A percentile compares a stretch with the other conserved stretches of the same genome.
Evolutionary conservation across 2,888 invertebrate species (phyloP).

Genomic region (Dioctria rufipes): DNA sequence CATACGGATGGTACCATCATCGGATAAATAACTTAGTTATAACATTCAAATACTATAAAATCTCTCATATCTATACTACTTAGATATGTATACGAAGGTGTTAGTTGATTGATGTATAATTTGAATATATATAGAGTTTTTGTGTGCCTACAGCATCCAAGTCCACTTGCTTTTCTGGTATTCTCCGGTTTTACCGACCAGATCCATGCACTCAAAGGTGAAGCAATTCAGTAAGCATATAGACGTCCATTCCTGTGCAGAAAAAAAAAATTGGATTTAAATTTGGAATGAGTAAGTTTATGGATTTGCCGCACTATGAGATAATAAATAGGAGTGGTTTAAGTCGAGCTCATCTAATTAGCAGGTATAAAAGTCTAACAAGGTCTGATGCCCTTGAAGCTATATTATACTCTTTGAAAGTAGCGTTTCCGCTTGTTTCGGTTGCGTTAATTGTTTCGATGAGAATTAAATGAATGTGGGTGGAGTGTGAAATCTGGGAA

Average conservation of each 20-base stretch:
- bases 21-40: slow-evolving; percentile 11
- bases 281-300: not conserved
- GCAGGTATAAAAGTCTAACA: slow-evolving; percentile 7
- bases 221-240: no score
- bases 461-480: slow-evolving; percentile 1
- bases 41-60: slow-evolving; percentile 35
- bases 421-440: slow-evolving; percentile 40
- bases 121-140: not conserved
- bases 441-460: slow-evolving; percentile 27
- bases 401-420: slow-evolving; percentile 9
- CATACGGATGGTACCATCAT: not conserved
- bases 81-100: slow-evolving; percentile 27
- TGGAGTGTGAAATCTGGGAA: slow-evolving; percentile 30
- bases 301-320: not conserved
- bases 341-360: slow-evolving; percentile 14
- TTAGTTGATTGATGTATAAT: slow-evolving; percentile 41
- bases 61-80: not conserved
- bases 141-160: slow-evolving; percentile 20
- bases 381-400: slow-evolving; percentile 34
- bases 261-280: slow-evolving; percentile 1
- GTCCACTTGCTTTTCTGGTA: not conserved
- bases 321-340: slow-evolving; percentile 38
- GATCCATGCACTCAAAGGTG: no score
- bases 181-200: slow-evolving; percentile 16
- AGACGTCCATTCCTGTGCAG: slow-evolving; percentile 1